Evolutionary conservation across 2,797 vertebrate species (phyloP).

Genomic region (Cossypha heuglini): DNA sequence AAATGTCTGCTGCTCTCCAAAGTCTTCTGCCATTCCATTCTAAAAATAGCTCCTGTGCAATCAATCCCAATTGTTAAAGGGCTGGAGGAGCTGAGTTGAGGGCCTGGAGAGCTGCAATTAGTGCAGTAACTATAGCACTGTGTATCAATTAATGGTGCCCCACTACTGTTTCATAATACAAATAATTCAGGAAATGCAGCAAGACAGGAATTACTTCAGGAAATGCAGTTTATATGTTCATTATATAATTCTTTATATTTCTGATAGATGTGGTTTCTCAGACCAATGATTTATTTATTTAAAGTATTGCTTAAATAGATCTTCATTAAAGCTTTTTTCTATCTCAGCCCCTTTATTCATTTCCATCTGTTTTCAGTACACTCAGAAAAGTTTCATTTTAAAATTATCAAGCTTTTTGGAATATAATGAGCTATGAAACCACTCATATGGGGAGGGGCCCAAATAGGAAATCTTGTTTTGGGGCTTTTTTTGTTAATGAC

Average conservation of each 20-base stretch:
- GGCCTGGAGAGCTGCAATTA: conserved; percentile 47
- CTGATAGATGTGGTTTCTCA: conserved; percentile 37
- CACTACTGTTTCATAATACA: conserved; percentile 41
- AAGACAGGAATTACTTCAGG: conserved; percentile 54
- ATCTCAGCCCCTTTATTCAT: not conserved
- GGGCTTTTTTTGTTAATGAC: not conserved
- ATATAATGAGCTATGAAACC: not conserved
- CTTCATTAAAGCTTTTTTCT: conserved; percentile 7
- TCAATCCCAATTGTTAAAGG: conserved; percentile 51
- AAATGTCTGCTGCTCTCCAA: conserved; percentile 42
- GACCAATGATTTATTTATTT: conserved; percentile 41
- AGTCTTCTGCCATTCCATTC: conserved; percentile 18
- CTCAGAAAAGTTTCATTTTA: not conserved
- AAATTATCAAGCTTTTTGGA: not conserved
- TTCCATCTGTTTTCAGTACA: conserved; percentile 39
- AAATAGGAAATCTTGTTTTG: not conserved
- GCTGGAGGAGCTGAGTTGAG: conserved; percentile 1
- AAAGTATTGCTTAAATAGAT: conserved; percentile 18
- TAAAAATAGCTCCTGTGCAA: conserved; percentile 50
- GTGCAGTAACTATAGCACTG: not conserved
- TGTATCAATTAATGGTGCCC: conserved; percentile 3
- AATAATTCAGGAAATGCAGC: conserved; percentile 43
- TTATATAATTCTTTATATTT: conserved; percentile 49
- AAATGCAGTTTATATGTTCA: conserved; percentile 34
- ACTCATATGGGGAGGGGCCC: not conserved